phyloP scores from a whole-genome alignment of 2,113 vertebrate genomes.

The Labrus mixtus region DNA sequence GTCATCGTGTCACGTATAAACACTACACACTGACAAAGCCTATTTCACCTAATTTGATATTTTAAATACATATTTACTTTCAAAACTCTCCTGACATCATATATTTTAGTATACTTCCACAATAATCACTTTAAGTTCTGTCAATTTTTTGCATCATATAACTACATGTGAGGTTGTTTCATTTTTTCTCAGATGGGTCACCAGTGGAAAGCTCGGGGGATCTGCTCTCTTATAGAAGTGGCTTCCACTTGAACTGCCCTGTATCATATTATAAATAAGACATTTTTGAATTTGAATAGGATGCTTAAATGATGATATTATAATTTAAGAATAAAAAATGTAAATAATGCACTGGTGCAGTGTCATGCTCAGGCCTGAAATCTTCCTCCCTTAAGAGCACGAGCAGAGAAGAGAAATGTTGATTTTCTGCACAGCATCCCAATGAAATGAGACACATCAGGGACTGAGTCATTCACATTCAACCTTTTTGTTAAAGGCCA shows the following conservation, averaged over 20 bases:
- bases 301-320: conserved; percentile 11
- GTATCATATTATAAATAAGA: conserved; percentile 4
- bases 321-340: not conserved
- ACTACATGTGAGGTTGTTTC: too few species aligned
- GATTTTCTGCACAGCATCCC: not conserved
- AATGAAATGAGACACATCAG: not conserved
- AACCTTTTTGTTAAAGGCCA: not conserved
- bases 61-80: not conserved
- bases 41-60: too few species aligned
- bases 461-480: not conserved
- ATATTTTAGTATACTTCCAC: too few species aligned
- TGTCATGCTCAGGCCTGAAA: not conserved
- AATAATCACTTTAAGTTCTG: too few species aligned
- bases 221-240: conserved; percentile 18
- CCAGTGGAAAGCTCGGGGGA: conserved; percentile 10
- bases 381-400: not conserved
- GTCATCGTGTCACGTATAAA: not conserved
- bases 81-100: not conserved
- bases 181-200: not conserved
- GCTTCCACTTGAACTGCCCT: conserved; percentile 10
- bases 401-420: too few species aligned
- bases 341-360: not conserved
- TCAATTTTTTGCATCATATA: too few species aligned
- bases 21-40: not conserved
- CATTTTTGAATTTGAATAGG: conserved; percentile 9